These are phyloP conservation scores for Pterocles gutturalis DNA, from an alignment of 2,113 vertebrate genomes.

Conservation along the genomic window DNA sequence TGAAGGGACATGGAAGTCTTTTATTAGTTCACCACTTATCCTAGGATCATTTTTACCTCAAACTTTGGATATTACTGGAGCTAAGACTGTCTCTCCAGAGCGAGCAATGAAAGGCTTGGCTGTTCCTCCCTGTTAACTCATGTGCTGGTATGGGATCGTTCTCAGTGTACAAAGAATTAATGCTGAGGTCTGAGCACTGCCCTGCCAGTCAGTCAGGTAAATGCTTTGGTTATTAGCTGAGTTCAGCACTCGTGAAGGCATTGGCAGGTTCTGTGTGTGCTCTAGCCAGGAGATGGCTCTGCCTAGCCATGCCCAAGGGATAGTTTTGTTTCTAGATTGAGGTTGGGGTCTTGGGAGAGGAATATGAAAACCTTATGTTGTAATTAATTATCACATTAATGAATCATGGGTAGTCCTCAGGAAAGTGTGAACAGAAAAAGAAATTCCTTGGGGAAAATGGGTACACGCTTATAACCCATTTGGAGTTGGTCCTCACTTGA, in stretches of 20 bases:
- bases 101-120: background rate
- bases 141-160: background rate
- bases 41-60: background rate
- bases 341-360: background rate
- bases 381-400: background rate
- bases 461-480: background rate
- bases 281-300: background rate
- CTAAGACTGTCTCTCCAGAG: background rate
- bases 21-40: background rate
- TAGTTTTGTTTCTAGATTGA: background rate
- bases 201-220: background rate
- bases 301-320: background rate
- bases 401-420: background rate
- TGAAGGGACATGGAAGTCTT: background rate
- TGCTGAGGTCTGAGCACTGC: background rate
- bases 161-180: background rate
- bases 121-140: background rate
- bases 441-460: background rate
- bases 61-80: background rate
- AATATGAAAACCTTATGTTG: background rate
- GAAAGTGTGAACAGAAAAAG: background rate
- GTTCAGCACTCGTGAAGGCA: background rate
- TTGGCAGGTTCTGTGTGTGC: background rate
- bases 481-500: background rate
- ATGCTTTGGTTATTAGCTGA: background rate